Evolutionary conservation across 2,888 invertebrate species (phyloP).

Genomic region (Lottia gigantea): DNA sequence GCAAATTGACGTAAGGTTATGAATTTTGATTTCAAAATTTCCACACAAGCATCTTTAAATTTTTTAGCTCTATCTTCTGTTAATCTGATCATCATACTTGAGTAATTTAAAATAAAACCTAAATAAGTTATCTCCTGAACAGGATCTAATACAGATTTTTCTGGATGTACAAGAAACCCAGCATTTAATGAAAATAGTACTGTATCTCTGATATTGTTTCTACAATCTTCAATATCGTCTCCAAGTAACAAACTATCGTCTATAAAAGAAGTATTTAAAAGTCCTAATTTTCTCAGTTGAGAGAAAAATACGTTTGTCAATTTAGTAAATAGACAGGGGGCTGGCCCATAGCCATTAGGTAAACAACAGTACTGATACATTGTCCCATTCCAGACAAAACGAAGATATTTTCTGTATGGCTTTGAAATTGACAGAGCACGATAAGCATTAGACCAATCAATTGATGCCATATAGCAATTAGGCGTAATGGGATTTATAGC

Average conservation of each 20-base stretch:
- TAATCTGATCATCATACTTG: neutral
- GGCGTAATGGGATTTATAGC: conserved; percentile 16
- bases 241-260: conserved; percentile 14
- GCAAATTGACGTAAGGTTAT: conserved; percentile 16
- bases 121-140: neutral
- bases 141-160: conserved; percentile 17
- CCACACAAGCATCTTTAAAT: neutral
- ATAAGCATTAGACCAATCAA: conserved; percentile 25
- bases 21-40: neutral
- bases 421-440: conserved; percentile 16
- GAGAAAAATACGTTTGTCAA: conserved; percentile 3
- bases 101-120: neutral
- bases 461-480: conserved; percentile 17
- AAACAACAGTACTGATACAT: conserved; percentile 16
- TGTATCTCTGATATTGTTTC: conserved; percentile 16
- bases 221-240: conserved; percentile 10
- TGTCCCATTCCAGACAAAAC: conserved; percentile 18
- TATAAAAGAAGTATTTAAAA: conserved; percentile 14
- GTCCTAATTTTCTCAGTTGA: conserved; percentile 1
- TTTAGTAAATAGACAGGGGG: neutral
- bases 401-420: conserved; percentile 13
- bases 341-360: conserved; percentile 16
- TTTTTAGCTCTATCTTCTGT: neutral
- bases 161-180: conserved; percentile 9
- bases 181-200: neutral